Percentiles rank a stretch among this genome's conserved stretches.
phyloP scores from a whole-genome alignment of 2,113 vertebrate species.

The Mustelus asterias region DNA sequence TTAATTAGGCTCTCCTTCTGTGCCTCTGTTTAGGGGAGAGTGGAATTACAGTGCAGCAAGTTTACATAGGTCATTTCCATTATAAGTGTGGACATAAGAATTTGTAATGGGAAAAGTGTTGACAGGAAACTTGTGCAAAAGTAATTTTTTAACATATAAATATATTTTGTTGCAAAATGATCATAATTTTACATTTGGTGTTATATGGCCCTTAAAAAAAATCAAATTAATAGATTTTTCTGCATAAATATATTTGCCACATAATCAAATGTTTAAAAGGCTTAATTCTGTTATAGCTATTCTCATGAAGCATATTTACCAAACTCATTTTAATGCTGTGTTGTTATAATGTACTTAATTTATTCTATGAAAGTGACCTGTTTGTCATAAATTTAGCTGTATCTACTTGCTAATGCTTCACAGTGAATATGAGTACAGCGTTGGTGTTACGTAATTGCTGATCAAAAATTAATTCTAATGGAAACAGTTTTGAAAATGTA shows the following conservation, averaged over 20 bases:
- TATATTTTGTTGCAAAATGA: neutral
- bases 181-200: neutral
- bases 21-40: neutral
- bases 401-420: neutral
- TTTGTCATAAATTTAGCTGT: neutral
- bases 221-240: neutral
- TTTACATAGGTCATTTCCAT: neutral
- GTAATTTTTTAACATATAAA: neutral
- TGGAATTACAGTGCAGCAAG: neutral
- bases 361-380: neutral
- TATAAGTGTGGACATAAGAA: neutral
- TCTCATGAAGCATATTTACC: neutral
- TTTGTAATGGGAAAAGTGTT: neutral
- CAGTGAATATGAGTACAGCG: neutral
- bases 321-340: neutral
- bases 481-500: neutral
- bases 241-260: neutral
- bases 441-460: neutral
- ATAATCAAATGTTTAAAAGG: neutral
- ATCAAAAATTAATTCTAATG: neutral
- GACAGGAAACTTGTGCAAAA: neutral
- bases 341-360: neutral
- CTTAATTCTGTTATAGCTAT: neutral
- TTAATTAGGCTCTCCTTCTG: neutral
- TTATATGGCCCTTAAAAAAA: neutral